phyloP scores from a whole-genome alignment of 2,113 vertebrate species.

The Kryptolebias marmoratus region DNA sequence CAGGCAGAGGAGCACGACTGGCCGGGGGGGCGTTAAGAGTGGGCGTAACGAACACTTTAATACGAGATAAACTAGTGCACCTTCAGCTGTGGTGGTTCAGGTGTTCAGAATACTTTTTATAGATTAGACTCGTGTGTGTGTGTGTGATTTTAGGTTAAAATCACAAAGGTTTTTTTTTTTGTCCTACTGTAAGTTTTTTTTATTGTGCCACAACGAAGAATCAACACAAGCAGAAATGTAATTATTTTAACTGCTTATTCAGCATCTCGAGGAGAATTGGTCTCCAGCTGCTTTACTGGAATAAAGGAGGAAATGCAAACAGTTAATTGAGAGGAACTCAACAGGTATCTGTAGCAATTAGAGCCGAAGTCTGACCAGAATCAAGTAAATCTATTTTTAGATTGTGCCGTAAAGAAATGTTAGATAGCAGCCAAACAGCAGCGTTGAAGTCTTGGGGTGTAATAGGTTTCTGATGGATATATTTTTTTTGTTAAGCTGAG shows the following conservation, averaged over 20 bases:
- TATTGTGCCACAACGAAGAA: conserved; percentile 1
- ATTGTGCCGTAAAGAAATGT: neutral
- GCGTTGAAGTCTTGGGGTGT: neutral
- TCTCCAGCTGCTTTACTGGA: conserved; percentile 39
- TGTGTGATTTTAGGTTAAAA: conserved; percentile 16
- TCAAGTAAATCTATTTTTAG: conserved; percentile 12
- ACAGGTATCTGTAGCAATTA: conserved; percentile 25
- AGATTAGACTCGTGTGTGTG: neutral
- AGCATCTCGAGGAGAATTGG: conserved; percentile 31
- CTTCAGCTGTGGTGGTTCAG: conserved; percentile 5
- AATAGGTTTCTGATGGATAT: too few relatives aligned
- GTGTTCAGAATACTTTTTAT: neutral
- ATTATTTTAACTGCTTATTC: conserved; percentile 36
- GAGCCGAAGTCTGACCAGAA: neutral
- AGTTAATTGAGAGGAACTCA: conserved; percentile 22
- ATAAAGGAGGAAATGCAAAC: conserved; percentile 36
- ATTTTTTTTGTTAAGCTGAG: neutral
- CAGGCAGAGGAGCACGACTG: conserved; percentile 12
- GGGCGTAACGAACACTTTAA: conserved; percentile 25
- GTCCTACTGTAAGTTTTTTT: neutral
- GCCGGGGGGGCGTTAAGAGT: conserved; percentile 25
- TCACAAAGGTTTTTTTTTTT: neutral
- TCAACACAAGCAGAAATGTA: conserved; percentile 21
- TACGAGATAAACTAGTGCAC: conserved; percentile 7
- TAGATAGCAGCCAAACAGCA: neutral